Evolutionary conservation across 2,113 vertebrate genomes (phyloP).

Genomic region (Vireo altiloquus): DNA sequence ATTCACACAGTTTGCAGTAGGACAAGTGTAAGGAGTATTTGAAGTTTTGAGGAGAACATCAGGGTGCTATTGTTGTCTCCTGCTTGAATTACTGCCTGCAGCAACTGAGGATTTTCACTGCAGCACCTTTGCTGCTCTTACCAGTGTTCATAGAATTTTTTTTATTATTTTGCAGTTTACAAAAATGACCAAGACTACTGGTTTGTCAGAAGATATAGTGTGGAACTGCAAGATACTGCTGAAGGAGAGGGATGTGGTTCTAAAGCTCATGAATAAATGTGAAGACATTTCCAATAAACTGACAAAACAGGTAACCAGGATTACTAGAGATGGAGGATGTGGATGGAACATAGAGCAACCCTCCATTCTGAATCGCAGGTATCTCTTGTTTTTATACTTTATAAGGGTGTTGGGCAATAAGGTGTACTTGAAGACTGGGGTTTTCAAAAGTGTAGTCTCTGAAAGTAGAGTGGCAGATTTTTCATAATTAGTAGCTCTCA

Average conservation of each 20-base stretch:
- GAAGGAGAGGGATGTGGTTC: constrained; percentile 88
- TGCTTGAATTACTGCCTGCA: background rate
- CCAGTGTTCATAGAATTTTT: background rate
- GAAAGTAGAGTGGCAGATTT: background rate
- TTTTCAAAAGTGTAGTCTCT: background rate
- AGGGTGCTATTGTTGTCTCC: background rate
- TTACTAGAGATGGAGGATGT: constrained; percentile 76
- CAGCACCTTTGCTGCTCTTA: background rate
- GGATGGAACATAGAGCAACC: constrained; percentile 81
- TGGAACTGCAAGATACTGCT: constrained; percentile 86
- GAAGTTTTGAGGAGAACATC: background rate
- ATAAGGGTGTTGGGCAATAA: background rate
- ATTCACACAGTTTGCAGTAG: background rate
- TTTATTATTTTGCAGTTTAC: constrained; percentile 68
- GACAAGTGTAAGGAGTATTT: background rate
- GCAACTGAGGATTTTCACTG: background rate
- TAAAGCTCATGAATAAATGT: constrained; percentile 92
- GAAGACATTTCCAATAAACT: constrained; percentile 88
- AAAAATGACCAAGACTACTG: constrained; percentile 77
- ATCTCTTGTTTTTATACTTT: background rate
- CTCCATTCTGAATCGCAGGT: constrained; percentile 84
- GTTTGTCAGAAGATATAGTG: constrained; percentile 84
- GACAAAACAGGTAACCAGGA: constrained; percentile 82
- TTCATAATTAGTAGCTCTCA: background rate
- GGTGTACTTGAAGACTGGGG: background rate